phyloP scores from a whole-genome alignment of 2,113 vertebrate genomes.

The Danionella cerebrum region DNA sequence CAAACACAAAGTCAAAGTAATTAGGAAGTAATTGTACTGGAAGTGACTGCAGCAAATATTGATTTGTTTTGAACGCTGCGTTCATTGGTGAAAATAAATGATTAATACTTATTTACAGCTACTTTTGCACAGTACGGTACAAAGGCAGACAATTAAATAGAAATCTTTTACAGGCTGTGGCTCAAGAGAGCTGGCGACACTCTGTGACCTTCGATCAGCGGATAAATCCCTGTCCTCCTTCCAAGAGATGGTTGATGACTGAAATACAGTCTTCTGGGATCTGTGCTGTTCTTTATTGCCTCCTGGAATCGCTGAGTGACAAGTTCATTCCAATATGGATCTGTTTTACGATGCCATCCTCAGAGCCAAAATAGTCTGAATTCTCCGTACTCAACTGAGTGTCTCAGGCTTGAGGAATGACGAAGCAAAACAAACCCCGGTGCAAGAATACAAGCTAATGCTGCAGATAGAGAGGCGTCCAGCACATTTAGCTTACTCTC shows the following conservation, averaged over 20 bases:
- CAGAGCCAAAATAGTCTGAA: conserved; percentile 33
- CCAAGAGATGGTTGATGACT: conserved; percentile 29
- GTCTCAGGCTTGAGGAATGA: conserved; percentile 17
- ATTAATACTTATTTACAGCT: no score
- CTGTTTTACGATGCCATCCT: conserved; percentile 26
- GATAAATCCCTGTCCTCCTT: conserved; percentile 30
- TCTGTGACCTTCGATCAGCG: conserved; percentile 28
- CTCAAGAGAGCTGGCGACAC: conserved; percentile 33
- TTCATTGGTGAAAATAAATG: no score
- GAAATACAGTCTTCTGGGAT: conserved; percentile 26
- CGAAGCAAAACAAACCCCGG: conserved; percentile 3
- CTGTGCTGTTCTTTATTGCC: conserved; percentile 27
- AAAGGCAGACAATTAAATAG: background rate
- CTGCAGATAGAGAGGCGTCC: background rate
- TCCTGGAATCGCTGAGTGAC: conserved; percentile 39
- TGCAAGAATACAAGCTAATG: conserved; percentile 10
- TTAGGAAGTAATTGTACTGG: no score
- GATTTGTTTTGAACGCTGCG: no score
- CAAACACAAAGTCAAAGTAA: no score
- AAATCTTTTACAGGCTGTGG: conserved; percentile 30
- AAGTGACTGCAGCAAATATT: no score
- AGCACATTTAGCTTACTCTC: background rate
- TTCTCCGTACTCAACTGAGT: conserved; percentile 45
- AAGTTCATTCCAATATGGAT: conserved; percentile 32
- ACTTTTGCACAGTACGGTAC: no score